A percentile compares a stretch with the other conserved stretches of the same genome.
These are phyloP conservation scores for Melangyna quadrimaculata DNA, from an alignment of 2,888 invertebrate genomes.

Conservation along the genomic window DNA sequence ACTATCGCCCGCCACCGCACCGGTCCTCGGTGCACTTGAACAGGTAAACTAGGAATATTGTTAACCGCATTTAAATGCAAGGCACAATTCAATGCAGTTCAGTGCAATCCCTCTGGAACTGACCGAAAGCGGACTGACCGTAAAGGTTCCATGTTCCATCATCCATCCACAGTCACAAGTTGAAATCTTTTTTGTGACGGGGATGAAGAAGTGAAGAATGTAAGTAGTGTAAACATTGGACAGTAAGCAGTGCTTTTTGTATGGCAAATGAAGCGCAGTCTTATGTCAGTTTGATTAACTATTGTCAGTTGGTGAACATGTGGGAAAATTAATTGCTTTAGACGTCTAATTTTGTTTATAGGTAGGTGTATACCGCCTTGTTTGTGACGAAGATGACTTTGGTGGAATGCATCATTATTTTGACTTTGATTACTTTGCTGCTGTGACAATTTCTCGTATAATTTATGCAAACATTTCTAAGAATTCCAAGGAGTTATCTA, in stretches of 20 bases:
- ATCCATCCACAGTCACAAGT: neutral
- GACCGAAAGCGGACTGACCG: conserved; percentile 15
- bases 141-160: conserved; percentile 26
- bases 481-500: neutral
- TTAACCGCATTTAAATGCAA: conserved; percentile 55
- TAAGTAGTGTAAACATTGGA: neutral
- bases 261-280: conserved; percentile 36
- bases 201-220: conserved; percentile 19
- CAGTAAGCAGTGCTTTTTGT: conserved; percentile 16
- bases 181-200: conserved; percentile 34
- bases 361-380: neutral
- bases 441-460: neutral
- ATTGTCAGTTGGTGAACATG: conserved; percentile 60
- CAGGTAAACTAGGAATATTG: conserved; percentile 59
- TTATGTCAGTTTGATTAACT: conserved; percentile 68
- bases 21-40: conserved; percentile 44
- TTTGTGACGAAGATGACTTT: neutral
- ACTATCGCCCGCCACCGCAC: conserved; percentile 26
- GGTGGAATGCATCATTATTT: conserved; percentile 46
- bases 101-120: neutral
- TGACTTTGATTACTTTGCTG: conserved; percentile 23
- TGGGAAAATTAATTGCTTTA: conserved; percentile 62
- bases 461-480: neutral
- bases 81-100: conserved; percentile 37
- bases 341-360: conserved; percentile 48